These are phyloP conservation scores for Drosophila baimaii DNA, from an alignment of 1,140 invertebrate genomes.

Conservation along the genomic window DNA sequence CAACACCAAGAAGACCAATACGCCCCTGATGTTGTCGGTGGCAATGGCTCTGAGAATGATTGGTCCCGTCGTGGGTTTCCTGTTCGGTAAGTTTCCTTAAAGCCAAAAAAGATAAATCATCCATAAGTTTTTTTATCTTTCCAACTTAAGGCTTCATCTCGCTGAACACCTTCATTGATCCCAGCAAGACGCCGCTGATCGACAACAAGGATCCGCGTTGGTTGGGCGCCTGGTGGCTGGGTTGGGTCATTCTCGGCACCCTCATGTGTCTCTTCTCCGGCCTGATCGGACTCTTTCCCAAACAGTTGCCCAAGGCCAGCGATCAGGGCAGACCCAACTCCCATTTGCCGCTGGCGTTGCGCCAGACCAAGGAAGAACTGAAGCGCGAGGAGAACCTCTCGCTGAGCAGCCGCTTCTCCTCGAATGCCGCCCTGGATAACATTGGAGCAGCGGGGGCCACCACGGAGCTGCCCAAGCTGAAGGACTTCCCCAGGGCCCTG, in stretches of 20 bases:
- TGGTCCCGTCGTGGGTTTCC: slow-evolving; percentile 80
- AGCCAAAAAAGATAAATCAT: too few species aligned
- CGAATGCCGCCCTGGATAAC: slow-evolving; percentile 69
- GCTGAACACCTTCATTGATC: slow-evolving; percentile 88
- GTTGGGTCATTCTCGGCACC: slow-evolving; percentile 87
- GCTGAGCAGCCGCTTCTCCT: slow-evolving; percentile 69
- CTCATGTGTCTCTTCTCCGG: slow-evolving; percentile 86
- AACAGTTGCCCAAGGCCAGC: slow-evolving; percentile 84
- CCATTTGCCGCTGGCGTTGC: slow-evolving; percentile 71
- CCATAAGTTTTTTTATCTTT: too few species aligned
- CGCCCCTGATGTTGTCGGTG: slow-evolving; percentile 86
- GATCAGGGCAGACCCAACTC: slow-evolving; percentile 64
- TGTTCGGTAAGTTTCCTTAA: slow-evolving; percentile 59
- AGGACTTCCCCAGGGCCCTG: slow-evolving; percentile 86
- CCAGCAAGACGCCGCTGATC: slow-evolving; percentile 87
- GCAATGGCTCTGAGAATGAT: slow-evolving; percentile 79
- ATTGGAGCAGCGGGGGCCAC: slow-evolving; percentile 62
- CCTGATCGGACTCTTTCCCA: slow-evolving; percentile 87
- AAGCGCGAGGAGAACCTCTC: slow-evolving; percentile 70
- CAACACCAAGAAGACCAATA: slow-evolving; percentile 88
- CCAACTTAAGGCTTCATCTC: slow-evolving; percentile 86
- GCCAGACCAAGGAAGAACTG: slow-evolving; percentile 67
- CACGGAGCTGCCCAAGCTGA: slow-evolving; percentile 67
- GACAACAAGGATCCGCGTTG: slow-evolving; percentile 87
- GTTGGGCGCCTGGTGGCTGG: slow-evolving; percentile 90